phyloP scores from a whole-genome alignment of 2,888 invertebrate genomes.

The Dryocosmus kuriphilus region DNA sequence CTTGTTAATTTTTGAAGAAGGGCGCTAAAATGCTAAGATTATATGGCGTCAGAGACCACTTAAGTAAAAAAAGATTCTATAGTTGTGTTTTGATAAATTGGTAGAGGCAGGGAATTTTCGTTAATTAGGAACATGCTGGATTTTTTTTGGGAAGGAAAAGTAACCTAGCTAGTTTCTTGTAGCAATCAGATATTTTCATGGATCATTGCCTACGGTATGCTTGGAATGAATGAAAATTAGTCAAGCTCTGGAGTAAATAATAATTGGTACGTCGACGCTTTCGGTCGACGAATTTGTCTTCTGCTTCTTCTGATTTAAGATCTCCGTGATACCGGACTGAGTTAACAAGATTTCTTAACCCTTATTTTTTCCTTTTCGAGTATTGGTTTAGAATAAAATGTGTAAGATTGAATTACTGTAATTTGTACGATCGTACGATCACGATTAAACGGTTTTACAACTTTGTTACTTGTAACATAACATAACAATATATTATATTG shows the following conservation, averaged over 20 bases:
- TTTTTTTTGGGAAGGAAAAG: constrained; percentile 22
- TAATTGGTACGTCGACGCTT: constrained; percentile 69
- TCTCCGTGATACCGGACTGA: not conserved
- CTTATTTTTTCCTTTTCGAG: not conserved
- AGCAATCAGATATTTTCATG: constrained; percentile 69
- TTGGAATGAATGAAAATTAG: constrained; percentile 70
- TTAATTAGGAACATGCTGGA: not conserved
- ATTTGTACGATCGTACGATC: not conserved
- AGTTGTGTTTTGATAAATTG: not conserved
- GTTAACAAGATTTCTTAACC: not conserved
- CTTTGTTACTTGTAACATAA: too few relatives aligned
- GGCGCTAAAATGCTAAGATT: too few relatives aligned
- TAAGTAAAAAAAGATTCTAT: too few relatives aligned
- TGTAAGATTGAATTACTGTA: not conserved
- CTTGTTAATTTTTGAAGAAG: too few relatives aligned
- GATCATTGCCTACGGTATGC: constrained; percentile 67
- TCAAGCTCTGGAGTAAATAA: constrained; percentile 67
- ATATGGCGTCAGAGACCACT: too few relatives aligned
- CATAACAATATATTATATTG: too few relatives aligned
- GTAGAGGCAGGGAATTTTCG: not conserved
- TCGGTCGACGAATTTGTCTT: constrained; percentile 41
- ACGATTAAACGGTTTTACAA: not conserved
- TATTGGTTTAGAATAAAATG: not conserved
- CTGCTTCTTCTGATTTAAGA: not conserved
- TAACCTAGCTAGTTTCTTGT: constrained; percentile 36